These are phyloP conservation scores for Platygyra sinensis DNA, from an alignment of 64 coral and sea anemone species.

Conservation along the genomic window DNA sequence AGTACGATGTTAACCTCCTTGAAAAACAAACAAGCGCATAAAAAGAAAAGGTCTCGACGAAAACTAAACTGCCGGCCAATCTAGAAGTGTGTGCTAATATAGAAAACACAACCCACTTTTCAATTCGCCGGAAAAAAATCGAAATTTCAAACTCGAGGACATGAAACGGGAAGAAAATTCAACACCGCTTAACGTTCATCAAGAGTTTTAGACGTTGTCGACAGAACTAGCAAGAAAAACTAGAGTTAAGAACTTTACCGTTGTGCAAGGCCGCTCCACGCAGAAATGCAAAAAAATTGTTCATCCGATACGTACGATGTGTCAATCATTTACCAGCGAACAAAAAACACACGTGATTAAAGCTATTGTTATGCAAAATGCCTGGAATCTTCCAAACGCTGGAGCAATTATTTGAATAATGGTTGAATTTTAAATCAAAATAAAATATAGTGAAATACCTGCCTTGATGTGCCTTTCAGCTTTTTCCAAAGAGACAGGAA, in stretches of 20 bases:
- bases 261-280: slow-evolving; percentile 27
- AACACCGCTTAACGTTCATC: slow-evolving; percentile 15
- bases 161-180: slow-evolving; percentile 47
- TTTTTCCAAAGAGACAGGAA: background rate
- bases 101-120: slow-evolving; percentile 52
- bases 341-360: slow-evolving; percentile 50
- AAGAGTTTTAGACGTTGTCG: slow-evolving; percentile 9
- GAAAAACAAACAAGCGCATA: slow-evolving; percentile 31
- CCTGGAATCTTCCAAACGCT: slow-evolving; percentile 24
- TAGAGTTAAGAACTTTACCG: slow-evolving; percentile 16
- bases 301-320: slow-evolving; percentile 45
- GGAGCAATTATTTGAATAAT: slow-evolving; percentile 46
- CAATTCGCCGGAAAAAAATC: slow-evolving; percentile 31
- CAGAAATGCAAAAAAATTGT: slow-evolving; percentile 60
- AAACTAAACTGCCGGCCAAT: slow-evolving; percentile 43
- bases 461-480: background rate
- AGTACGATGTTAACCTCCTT: background rate
- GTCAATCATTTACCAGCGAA: slow-evolving; percentile 46
- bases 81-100: slow-evolving; percentile 41
- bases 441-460: slow-evolving; percentile 23
- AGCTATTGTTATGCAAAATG: slow-evolving; percentile 42
- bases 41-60: slow-evolving; percentile 34
- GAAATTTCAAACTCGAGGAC: background rate
- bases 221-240: slow-evolving; percentile 25
- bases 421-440: slow-evolving; percentile 23